A percentile compares a stretch with the other conserved stretches of the same genome.
Conservation (phyloP, 2,113 vertebrate genomes). For the Egretta garzetta region DNA sequence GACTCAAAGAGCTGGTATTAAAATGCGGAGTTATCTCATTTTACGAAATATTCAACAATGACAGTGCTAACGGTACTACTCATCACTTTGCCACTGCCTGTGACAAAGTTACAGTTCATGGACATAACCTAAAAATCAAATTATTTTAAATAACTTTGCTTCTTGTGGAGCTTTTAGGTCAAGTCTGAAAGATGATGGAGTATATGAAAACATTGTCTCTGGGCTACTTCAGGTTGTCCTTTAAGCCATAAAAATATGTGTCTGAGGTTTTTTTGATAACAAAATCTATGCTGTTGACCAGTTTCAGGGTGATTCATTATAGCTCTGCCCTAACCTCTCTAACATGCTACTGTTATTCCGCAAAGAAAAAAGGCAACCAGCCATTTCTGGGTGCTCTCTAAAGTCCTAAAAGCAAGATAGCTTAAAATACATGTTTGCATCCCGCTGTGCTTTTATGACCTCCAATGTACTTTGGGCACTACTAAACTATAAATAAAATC, state of each 20-base stretch:
- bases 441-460: background rate
- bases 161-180: constrained; percentile 73
- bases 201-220: constrained; percentile 76
- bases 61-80: constrained; percentile 18
- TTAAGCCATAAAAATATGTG: constrained; percentile 74
- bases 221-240: constrained; percentile 73
- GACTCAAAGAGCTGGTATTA: constrained; percentile 23
- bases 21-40: constrained; percentile 56
- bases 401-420: background rate
- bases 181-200: constrained; percentile 65
- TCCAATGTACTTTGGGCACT: background rate
- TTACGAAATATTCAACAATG: constrained; percentile 56
- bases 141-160: constrained; percentile 65
- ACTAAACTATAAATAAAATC: background rate
- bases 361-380: background rate
- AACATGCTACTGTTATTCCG: background rate
- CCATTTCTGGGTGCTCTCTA: background rate
- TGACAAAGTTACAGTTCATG: constrained; percentile 46
- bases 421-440: constrained; percentile 15
- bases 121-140: constrained; percentile 58
- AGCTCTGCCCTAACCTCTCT: background rate
- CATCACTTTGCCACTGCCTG: background rate
- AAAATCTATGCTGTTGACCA: constrained; percentile 47
- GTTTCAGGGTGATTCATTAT: background rate
- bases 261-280: constrained; percentile 68